phyloP scores from a whole-genome alignment of 2,797 vertebrate species.

The Falco berigora region DNA sequence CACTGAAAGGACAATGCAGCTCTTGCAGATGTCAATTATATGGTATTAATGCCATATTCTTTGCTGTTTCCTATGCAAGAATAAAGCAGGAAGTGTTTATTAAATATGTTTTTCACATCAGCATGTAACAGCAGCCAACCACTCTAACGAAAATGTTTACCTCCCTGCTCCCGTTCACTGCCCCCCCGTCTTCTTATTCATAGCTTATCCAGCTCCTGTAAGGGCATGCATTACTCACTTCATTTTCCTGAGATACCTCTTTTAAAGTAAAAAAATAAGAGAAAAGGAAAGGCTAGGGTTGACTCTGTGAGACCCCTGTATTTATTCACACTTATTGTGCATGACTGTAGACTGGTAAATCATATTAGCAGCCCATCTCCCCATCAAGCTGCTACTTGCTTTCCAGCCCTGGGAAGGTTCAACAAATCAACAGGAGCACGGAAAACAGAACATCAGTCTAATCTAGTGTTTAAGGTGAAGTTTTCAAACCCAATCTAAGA shows the following conservation, averaged over 20 bases:
- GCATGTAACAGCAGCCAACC: constrained; percentile 63
- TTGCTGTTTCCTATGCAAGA: not conserved
- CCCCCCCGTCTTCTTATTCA: constrained; percentile 63
- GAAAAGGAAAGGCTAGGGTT: constrained; percentile 81
- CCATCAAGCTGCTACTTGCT: constrained; percentile 85
- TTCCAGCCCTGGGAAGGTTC: constrained; percentile 85
- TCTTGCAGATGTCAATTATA: not conserved
- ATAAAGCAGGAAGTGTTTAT: constrained; percentile 54
- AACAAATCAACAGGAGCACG: constrained; percentile 91
- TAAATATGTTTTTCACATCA: constrained; percentile 47
- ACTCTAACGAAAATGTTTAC: constrained; percentile 73
- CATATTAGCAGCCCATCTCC: constrained; percentile 87
- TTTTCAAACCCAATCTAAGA: constrained; percentile 88
- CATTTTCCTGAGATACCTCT: constrained; percentile 79
- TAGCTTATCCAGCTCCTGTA: constrained; percentile 75
- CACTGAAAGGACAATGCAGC: not conserved
- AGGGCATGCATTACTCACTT: constrained; percentile 82
- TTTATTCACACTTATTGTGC: constrained; percentile 88
- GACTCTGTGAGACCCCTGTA: constrained; percentile 86
- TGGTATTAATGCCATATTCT: not conserved
- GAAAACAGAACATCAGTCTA: constrained; percentile 90
- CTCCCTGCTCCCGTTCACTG: constrained; percentile 15
- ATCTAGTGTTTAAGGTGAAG: constrained; percentile 87
- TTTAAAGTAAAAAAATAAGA: constrained; percentile 76
- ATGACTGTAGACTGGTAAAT: constrained; percentile 94